Conservation (phyloP, 2,888 invertebrate species). For the Caenorhabditis afra region DNA sequence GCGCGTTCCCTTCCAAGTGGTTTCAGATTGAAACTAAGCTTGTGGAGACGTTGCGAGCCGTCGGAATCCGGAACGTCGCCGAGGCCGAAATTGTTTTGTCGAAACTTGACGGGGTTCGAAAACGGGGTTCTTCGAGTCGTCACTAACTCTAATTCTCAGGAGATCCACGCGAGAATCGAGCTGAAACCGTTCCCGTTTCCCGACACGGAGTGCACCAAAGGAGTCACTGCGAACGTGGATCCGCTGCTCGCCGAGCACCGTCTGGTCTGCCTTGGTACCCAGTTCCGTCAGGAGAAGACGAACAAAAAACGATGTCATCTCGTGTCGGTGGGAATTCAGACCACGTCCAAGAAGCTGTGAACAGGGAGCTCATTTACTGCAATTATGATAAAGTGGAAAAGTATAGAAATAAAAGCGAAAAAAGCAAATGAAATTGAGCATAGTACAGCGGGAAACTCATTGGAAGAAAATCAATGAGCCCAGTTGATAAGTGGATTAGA, state of each 20-base stretch:
- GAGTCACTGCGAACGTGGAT: conserved; percentile 11
- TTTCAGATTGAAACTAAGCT: conserved; percentile 30
- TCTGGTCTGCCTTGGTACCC: conserved; percentile 19
- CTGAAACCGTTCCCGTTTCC: conserved; percentile 43
- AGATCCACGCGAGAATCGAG: conserved; percentile 35
- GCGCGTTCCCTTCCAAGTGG: neutral
- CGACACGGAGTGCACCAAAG: conserved; percentile 30
- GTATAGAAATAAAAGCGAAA: conserved; percentile 13
- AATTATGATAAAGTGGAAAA: conserved; percentile 23
- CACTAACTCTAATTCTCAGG: conserved; percentile 6
- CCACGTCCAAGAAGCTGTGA: conserved; percentile 33
- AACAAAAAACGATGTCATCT: conserved; percentile 8
- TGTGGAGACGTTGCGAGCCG: conserved; percentile 23
- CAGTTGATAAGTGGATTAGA: conserved; percentile 22
- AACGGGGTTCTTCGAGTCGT: neutral
- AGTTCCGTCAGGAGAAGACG: conserved; percentile 36
- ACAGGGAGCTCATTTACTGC: conserved; percentile 2
- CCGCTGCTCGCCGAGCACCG: conserved; percentile 22
- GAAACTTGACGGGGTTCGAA: conserved; percentile 25
- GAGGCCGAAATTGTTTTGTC: conserved; percentile 25
- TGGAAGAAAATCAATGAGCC: conserved; percentile 1
- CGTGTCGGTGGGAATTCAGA: conserved; percentile 43
- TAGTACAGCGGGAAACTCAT: conserved; percentile 25
- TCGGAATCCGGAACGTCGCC: conserved; percentile 16
- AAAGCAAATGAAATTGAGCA: conserved; percentile 16